Base-by-base conservation (phyloP, 2,888 invertebrate genomes). In the Leptinotarsa tumamoca region DNA sequence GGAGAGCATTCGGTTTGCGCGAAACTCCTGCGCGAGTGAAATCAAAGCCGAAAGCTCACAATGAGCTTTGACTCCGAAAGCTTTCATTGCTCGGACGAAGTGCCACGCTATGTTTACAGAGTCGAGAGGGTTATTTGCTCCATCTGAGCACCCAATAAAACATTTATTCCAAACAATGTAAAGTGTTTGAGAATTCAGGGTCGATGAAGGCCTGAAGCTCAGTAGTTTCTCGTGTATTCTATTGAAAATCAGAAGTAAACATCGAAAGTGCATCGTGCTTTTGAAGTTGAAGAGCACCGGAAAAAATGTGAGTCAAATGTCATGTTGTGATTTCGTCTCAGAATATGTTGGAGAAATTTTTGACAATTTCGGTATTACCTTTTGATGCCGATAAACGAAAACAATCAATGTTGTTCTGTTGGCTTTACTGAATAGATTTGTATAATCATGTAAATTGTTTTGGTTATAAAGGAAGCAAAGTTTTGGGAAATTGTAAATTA, bases 41-140 rank as follows among this genome's bases (percentile, higher is more conserved):
- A 68, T 77, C 74, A 75, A 76, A 74, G 72, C 77, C 71, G 71
- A 54, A 74, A 77, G 77, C 77, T 72, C 67, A 61, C 77, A 68
- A 75, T 70, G 74, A 75, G 75, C 72, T 75, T 73, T 67, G 75
- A 63, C 74, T 72, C 70, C 52, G 56, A 67, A 70, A 56, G 68
- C 71, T 71, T 67, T 70, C 67, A 71, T 70, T 72, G 72, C 75
- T 66, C 67, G 27, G 70, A 67, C 72, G 58, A 56, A 63, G 72
- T 71, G 73, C 66, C 50, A 68, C 77, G 75, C 70, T 68, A 76
- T 77, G 79, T 77, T 75, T 74, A 77, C 72, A 70, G 49, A 74
- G 76, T 69, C 72, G 66, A 66, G 61, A 56, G 69, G 56, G 58
- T 23, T 15, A 58, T 13, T 15, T 58, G 70, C 58, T 50, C 13